Base-by-base conservation (phyloP, 92 coral and sea anemone genomes). In the Virgularia gustaviana region DNA sequence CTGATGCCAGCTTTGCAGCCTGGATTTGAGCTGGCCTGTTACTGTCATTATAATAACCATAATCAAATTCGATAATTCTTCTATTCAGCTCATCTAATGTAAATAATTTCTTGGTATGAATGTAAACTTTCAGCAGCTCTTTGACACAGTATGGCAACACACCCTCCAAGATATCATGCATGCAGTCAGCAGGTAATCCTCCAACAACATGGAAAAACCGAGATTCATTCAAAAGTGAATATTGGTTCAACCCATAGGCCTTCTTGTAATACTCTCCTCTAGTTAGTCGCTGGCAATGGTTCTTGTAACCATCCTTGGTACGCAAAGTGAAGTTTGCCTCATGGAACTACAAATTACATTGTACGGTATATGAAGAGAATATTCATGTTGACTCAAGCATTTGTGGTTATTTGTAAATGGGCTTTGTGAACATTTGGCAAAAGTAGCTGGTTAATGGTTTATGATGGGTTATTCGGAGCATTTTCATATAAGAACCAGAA, bases 131-230 rank as follows among this genome's bases (percentile, higher is more conserved):
- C 57, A 65, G 28, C 55, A 65, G 28, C 20, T 65, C 56, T 30
- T 65, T 65, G 49, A 65, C 57, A 42, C 33, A 27, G 2, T 24
- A 57, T 37, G 24, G 64, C 33, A 57, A 19, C 24, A 57, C 64
- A 54, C 83, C 83, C 77, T 82, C 83, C n/a, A 82, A 58, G 51
- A 77, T 56, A 59, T 82, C 86, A 70, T 83, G 87, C 87, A 83
- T 83, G 31, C 79, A 74, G 78, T 80, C 84, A 72, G 79, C 63
- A 20, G 84, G 84, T 1, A 79, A 70, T 19, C 84, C 84, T 10
- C 49, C 83, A 68, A 83, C 71, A 22, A 78, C 87, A 83, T 78
- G 79, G 41, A 19, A 85, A 57, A 70, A 81, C 54, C 83, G 25
- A 12, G 89, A 85, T 22, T 75, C 45, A 65, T 64, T 73, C 23